These are phyloP conservation scores for Drosophila subpulchrella DNA, from an alignment of 1,140 invertebrate genomes.

Conservation along the genomic window DNA sequence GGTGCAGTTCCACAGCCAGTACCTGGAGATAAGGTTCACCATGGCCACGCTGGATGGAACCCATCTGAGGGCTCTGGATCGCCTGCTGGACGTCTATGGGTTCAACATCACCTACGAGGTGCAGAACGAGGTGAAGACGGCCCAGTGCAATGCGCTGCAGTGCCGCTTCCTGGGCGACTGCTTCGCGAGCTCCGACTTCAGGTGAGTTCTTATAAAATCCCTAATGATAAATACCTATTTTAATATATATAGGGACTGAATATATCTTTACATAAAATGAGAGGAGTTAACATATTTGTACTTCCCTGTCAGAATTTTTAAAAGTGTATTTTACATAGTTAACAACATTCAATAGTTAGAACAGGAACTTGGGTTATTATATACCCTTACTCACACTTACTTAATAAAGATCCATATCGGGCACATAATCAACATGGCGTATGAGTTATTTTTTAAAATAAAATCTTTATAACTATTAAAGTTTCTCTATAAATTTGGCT, in stretches of 20 bases:
- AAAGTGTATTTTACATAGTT: not conserved
- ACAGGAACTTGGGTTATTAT: no score
- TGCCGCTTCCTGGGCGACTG: slow-evolving; percentile 95
- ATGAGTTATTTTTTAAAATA: not conserved
- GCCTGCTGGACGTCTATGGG: slow-evolving; percentile 93
- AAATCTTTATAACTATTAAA: not conserved
- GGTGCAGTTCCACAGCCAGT: slow-evolving; percentile 89
- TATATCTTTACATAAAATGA: no score
- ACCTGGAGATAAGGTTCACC: slow-evolving; percentile 91
- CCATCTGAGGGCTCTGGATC: slow-evolving; percentile 92
- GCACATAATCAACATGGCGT: not conserved
- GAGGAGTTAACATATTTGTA: no score
- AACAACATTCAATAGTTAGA: not conserved
- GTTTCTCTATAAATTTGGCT: not conserved
- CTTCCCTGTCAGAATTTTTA: no score
- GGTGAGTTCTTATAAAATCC: slow-evolving; percentile 85
- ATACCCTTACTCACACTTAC: no score
- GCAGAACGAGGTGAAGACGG: slow-evolving; percentile 85
- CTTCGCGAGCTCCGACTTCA: slow-evolving; percentile 88
- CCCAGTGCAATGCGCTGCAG: slow-evolving; percentile 90
- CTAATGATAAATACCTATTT: no score
- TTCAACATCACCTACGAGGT: slow-evolving; percentile 97
- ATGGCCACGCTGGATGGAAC: slow-evolving; percentile 91
- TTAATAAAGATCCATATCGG: no score
- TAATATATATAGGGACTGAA: no score